These are phyloP conservation scores for Ptychobarbus kaznakovi DNA, from an alignment of 2,797 vertebrate genomes.

Conservation along the genomic window DNA sequence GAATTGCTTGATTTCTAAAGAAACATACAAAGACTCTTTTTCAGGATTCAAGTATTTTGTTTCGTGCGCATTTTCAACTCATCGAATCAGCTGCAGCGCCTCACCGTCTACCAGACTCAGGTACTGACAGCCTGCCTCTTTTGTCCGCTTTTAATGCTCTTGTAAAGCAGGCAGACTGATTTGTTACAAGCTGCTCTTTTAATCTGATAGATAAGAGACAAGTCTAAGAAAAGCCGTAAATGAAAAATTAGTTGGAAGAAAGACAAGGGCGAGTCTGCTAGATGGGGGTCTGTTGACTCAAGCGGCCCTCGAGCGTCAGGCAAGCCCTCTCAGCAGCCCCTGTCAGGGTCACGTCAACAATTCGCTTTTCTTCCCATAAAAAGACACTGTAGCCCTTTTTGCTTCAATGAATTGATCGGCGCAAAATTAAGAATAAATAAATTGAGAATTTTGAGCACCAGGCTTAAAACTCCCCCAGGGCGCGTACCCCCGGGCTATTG, in stretches of 20 bases:
- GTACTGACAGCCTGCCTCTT: slow-evolving; percentile 99
- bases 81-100: slow-evolving; percentile 99
- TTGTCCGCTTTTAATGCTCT: slow-evolving; percentile 99
- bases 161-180: slow-evolving; percentile 99
- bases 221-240: slow-evolving; percentile 99
- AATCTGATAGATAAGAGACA: slow-evolving; percentile 99
- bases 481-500: slow-evolving; percentile 97
- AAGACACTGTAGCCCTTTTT: slow-evolving; percentile 99
- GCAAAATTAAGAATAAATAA: slow-evolving; percentile 99
- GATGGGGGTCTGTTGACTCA: slow-evolving; percentile 99
- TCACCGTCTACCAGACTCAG: slow-evolving; percentile 99
- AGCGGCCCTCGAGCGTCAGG: slow-evolving; percentile 95
- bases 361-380: slow-evolving; percentile 98
- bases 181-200: slow-evolving; percentile 99
- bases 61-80: slow-evolving; percentile 99
- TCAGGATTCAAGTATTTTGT: slow-evolving; percentile 99
- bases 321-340: slow-evolving; percentile 96
- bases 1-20: slow-evolving; percentile 99
- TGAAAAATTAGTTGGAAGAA: slow-evolving; percentile 99
- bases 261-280: slow-evolving; percentile 99
- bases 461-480: slow-evolving; percentile 97
- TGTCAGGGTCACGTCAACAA: slow-evolving; percentile 99
- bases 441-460: slow-evolving; percentile 98
- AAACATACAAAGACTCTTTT: slow-evolving; percentile 99
- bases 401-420: slow-evolving; percentile 99